Evolutionary conservation across 2,888 invertebrate genomes (phyloP).

Genomic region (Poecilus cupreus): DNA sequence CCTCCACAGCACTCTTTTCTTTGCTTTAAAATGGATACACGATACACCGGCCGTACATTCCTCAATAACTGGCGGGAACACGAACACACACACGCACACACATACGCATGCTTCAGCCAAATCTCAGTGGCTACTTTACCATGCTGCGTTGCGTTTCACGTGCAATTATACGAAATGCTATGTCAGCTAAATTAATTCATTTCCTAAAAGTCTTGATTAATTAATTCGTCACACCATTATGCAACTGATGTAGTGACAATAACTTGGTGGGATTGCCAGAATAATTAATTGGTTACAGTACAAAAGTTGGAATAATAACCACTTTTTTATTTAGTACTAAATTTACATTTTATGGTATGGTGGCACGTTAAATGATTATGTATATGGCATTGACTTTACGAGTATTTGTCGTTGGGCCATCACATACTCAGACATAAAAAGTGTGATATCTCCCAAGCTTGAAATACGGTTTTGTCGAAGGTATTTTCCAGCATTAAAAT

Average conservation of each 20-base stretch:
- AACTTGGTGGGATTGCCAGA: no score
- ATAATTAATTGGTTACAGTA: no score
- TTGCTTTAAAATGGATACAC: neutral
- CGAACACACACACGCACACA: neutral
- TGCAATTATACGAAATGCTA: neutral
- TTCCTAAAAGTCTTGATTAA: neutral
- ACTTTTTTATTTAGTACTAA: neutral
- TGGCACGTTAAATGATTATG: neutral
- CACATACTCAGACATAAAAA: neutral
- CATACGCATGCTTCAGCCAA: neutral
- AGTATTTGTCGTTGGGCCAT: neutral
- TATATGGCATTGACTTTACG: conserved; percentile 4
- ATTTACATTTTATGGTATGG: neutral
- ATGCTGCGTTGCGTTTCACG: neutral
- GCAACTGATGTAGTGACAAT: no score
- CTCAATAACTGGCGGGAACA: neutral
- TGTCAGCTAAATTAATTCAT: neutral
- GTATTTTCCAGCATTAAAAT: no score
- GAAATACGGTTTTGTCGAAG: no score
- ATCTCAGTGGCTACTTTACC: neutral
- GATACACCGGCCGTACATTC: neutral
- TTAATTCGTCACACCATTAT: no score
- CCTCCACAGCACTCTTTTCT: conserved; percentile 1
- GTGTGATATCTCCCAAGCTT: neutral
- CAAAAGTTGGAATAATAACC: no score